These are phyloP conservation scores for Agriopis marginaria DNA, from an alignment of 2,888 invertebrate genomes.

Conservation along the genomic window DNA sequence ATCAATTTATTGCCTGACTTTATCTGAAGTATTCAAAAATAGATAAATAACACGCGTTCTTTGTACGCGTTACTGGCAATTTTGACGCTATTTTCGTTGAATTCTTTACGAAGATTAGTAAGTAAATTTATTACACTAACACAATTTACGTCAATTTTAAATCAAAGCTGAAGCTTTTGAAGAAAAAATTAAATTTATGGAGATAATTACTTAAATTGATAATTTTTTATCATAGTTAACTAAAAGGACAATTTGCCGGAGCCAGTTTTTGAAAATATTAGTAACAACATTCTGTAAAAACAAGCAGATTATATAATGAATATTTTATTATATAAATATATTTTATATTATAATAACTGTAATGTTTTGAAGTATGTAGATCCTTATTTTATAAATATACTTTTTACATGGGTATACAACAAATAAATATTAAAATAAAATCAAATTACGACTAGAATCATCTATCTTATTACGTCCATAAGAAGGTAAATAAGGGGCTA, in stretches of 20 bases:
- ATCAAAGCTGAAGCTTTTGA: too few species aligned
- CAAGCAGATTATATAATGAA: too few species aligned
- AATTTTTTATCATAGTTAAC: too few species aligned
- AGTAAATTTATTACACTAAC: background rate
- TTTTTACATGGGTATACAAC: background rate
- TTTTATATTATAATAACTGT: too few species aligned
- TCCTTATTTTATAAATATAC: background rate
- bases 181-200: too few species aligned
- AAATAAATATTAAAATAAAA: background rate
- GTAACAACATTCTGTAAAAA: too few species aligned
- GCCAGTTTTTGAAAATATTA: too few species aligned
- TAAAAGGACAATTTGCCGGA: too few species aligned
- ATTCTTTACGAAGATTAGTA: background rate
- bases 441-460: background rate
- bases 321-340: too few species aligned
- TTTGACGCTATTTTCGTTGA: background rate
- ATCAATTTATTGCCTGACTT: constrained; percentile 1
- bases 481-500: background rate
- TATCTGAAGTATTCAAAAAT: constrained; percentile 1
- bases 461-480: background rate
- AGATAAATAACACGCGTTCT: background rate
- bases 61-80: background rate
- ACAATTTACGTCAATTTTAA: background rate
- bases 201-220: too few species aligned
- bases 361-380: too few species aligned